Percentiles rank a stretch among this genome's conserved stretches.
These are phyloP conservation scores for Sthenelais limicola DNA, from an alignment of 2,888 invertebrate genomes.

Conservation along the genomic window DNA sequence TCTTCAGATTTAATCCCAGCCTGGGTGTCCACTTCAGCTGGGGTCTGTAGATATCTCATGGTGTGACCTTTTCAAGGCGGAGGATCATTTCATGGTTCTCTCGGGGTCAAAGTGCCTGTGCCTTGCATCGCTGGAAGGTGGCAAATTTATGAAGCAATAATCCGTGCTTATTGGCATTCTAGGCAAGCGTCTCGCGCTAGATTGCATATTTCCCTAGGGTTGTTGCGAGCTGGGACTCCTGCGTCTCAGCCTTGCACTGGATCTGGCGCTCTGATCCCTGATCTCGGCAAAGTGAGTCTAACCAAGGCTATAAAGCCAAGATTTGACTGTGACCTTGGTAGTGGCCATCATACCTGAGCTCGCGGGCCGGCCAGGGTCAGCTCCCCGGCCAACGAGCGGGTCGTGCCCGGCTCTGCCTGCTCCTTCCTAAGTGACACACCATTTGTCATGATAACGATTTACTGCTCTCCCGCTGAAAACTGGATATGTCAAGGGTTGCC, in stretches of 20 bases:
- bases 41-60: too few species aligned
- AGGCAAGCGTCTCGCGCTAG: not conserved
- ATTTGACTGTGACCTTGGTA: not conserved
- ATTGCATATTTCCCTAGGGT: conserved; percentile 27
- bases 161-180: conserved; percentile 26
- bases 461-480: not conserved
- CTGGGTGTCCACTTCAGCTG: too few species aligned
- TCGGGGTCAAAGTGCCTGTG: not conserved
- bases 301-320: not conserved
- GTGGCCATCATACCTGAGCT: not conserved
- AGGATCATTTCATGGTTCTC: too few species aligned
- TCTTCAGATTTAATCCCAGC: too few species aligned
- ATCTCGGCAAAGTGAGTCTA: not conserved
- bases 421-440: not conserved
- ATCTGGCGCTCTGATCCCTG: not conserved
- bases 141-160: conserved; percentile 27
- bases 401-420: too few species aligned
- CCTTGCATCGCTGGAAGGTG: too few species aligned
- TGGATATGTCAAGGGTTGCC: too few species aligned
- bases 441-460: conserved; percentile 21
- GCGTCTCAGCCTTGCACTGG: not conserved
- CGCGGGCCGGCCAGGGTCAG: not conserved
- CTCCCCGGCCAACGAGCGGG: too few species aligned
- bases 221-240: not conserved
- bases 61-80: too few species aligned